Evolutionary conservation across 2,113 vertebrate genomes (phyloP).

Genomic region (Tragulus kanchil): DNA sequence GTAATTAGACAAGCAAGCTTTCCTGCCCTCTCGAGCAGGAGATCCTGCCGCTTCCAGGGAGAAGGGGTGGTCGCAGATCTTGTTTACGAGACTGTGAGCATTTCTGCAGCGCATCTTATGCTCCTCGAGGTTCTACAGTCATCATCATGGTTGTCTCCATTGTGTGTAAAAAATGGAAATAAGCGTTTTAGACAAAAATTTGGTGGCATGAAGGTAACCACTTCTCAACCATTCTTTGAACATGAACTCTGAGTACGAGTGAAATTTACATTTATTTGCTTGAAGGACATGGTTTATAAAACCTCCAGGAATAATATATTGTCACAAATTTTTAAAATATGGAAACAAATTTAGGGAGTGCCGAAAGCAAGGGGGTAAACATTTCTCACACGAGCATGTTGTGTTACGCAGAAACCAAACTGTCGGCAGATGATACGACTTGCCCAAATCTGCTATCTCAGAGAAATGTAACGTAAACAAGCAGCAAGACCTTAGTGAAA

Average conservation of each 20-base stretch:
- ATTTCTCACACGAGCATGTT: accelerated
- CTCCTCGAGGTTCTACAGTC: neutral
- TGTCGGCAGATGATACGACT: neutral
- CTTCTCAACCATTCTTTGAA: neutral
- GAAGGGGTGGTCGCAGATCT: neutral
- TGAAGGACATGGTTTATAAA: neutral
- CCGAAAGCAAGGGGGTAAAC: no score
- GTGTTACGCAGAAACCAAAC: neutral
- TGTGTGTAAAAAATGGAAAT: neutral
- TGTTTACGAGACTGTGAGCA: neutral
- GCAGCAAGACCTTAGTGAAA: neutral
- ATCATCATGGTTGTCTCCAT: accelerated
- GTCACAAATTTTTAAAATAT: neutral
- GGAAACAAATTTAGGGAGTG: neutral
- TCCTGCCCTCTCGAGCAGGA: slow-evolving; percentile 59
- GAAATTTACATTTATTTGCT: neutral
- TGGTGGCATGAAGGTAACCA: neutral
- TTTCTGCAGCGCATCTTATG: accelerated
- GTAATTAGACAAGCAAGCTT: neutral
- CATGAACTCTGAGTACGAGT: neutral
- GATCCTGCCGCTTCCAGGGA: slow-evolving; percentile 31
- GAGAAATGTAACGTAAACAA: neutral
- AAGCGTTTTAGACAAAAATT: neutral
- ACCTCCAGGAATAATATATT: neutral
- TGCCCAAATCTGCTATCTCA: neutral